Evolutionary conservation across 2,113 vertebrate species (phyloP).

Genomic region (Narcine bancroftii): DNA sequence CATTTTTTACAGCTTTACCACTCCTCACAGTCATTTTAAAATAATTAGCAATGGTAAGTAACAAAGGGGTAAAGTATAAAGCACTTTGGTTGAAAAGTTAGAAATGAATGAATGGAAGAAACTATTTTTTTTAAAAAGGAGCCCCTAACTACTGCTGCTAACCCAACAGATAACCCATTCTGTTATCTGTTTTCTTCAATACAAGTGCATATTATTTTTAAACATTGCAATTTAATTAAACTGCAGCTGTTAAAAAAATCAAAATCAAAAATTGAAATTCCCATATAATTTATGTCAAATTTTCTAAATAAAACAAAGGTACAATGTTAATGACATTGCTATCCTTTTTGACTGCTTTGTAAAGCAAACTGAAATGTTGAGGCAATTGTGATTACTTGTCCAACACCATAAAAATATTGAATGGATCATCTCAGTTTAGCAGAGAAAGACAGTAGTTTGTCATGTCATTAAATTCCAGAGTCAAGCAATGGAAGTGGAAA

Average conservation of each 20-base stretch:
- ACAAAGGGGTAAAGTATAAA: too few relatives aligned
- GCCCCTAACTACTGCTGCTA: too few relatives aligned
- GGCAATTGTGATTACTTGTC: background rate
- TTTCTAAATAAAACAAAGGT: background rate
- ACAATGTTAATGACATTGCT: background rate
- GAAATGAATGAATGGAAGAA: too few relatives aligned
- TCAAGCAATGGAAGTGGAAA: background rate
- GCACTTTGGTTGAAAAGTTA: too few relatives aligned
- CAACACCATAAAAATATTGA: background rate
- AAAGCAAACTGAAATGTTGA: background rate
- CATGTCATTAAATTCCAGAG: background rate
- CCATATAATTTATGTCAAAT: background rate
- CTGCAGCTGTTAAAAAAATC: background rate
- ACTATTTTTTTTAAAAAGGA: too few relatives aligned
- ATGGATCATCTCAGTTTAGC: background rate
- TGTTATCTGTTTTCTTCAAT: background rate
- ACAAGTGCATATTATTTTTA: background rate
- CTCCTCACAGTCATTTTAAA: too few relatives aligned
- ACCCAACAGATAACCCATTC: too few relatives aligned
- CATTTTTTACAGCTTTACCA: too few relatives aligned
- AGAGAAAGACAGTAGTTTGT: background rate
- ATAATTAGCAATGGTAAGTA: too few relatives aligned
- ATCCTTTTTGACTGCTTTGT: background rate
- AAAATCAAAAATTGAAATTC: background rate
- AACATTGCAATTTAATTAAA: background rate